Conservation (phyloP, 1,140 invertebrate species). For the Magallana ariakensis region DNA sequence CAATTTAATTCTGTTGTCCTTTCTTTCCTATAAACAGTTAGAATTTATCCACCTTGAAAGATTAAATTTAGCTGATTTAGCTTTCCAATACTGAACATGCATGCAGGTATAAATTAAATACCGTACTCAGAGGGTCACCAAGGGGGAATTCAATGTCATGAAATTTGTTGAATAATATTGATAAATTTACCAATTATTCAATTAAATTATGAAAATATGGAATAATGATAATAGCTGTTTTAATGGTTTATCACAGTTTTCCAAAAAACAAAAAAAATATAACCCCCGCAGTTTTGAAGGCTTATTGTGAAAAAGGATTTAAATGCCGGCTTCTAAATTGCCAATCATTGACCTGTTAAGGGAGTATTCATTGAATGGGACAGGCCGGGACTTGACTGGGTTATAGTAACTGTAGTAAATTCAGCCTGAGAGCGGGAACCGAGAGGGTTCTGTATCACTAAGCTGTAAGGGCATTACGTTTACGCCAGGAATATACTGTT, state of each 20-base stretch:
- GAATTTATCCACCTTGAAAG: constrained; percentile 27
- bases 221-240: neutral
- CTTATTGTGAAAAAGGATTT: constrained; percentile 13
- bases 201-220: neutral
- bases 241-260: too few relatives aligned
- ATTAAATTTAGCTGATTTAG: constrained; percentile 29
- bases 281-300: neutral
- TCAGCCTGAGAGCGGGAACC: neutral
- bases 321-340: constrained; percentile 10
- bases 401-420: constrained; percentile 50
- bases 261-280: neutral
- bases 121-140: neutral
- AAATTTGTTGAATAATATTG: neutral
- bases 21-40: neutral
- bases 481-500: neutral
- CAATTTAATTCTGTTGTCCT: constrained; percentile 24
- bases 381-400: constrained; percentile 41
- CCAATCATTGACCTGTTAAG: constrained; percentile 14
- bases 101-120: constrained; percentile 25
- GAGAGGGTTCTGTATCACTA: constrained; percentile 5
- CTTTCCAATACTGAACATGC: constrained; percentile 1
- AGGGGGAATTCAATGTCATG: neutral
- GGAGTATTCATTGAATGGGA: constrained; percentile 7
- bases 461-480: constrained; percentile 16
- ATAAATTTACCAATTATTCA: neutral